Conservation (phyloP, 2,888 invertebrate genomes). For the Archips crataeganus region DNA sequence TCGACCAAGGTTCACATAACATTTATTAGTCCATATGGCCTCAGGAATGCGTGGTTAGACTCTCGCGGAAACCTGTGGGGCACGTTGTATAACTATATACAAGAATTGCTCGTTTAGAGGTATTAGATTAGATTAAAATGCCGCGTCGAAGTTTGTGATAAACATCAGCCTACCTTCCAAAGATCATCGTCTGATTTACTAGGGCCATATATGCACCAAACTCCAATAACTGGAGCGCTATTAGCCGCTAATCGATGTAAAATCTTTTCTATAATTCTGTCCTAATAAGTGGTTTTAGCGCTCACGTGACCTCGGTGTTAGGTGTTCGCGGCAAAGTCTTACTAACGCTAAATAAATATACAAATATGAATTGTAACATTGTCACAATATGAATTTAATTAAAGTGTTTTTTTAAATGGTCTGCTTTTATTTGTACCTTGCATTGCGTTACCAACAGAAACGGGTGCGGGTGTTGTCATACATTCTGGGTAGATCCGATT, state of each 20-base stretch:
- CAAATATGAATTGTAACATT: slow-evolving; percentile 68
- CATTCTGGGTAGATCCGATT: too few relatives aligned
- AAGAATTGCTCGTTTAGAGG: too few relatives aligned
- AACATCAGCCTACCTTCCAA: background rate
- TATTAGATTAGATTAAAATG: too few relatives aligned
- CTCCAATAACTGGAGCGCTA: background rate
- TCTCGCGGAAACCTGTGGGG: too few relatives aligned
- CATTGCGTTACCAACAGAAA: too few relatives aligned
- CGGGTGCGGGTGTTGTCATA: too few relatives aligned
- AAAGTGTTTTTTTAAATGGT: slow-evolving; percentile 62
- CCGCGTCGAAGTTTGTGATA: background rate
- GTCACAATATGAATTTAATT: slow-evolving; percentile 65
- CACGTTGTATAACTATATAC: too few relatives aligned
- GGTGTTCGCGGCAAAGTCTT: slow-evolving; percentile 55
- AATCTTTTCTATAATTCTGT: slow-evolving; percentile 34
- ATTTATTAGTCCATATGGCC: too few relatives aligned
- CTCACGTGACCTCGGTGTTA: background rate
- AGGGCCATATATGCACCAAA: background rate
- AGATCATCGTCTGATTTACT: background rate
- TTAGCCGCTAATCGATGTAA: background rate
- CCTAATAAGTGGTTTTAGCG: background rate
- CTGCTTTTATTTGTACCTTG: slow-evolving; percentile 45
- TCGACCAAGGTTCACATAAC: too few relatives aligned
- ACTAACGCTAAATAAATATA: slow-evolving; percentile 56
- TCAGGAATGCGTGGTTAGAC: too few relatives aligned